Percentiles rank a stretch among this genome's conserved stretches.
Evolutionary conservation across 2,797 vertebrate genomes (phyloP).

Genomic region (Hippocampus kuda): DNA sequence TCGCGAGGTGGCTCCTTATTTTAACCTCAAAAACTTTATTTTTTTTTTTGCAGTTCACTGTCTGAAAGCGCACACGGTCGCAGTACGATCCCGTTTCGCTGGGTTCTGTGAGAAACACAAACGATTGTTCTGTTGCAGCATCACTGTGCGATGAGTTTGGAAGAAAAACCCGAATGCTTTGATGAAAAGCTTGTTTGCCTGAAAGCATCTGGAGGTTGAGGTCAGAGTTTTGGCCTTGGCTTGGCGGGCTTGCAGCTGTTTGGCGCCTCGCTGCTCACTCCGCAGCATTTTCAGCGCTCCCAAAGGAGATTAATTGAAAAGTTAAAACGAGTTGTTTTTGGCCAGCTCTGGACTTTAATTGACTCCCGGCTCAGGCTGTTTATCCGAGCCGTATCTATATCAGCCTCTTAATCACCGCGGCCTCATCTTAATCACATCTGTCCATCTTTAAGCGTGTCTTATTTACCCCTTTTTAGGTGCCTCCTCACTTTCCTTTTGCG

Average conservation of each 20-base stretch:
- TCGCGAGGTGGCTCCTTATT: no score
- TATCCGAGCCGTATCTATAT: constrained; percentile 55
- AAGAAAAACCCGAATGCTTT: constrained; percentile 31
- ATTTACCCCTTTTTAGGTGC: constrained; percentile 48
- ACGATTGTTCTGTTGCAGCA: not conserved
- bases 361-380: constrained; percentile 54
- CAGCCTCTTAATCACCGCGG: constrained; percentile 49
- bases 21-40: no score
- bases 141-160: not conserved
- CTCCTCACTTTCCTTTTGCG: constrained; percentile 32
- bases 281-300: constrained; percentile 42
- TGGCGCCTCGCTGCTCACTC: constrained; percentile 53
- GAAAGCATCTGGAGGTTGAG: constrained; percentile 42
- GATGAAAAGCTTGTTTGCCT: constrained; percentile 30
- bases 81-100: not conserved
- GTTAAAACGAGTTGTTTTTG: constrained; percentile 60
- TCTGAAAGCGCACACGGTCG: not conserved
- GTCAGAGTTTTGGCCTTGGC: constrained; percentile 27
- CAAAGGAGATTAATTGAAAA: constrained; percentile 61
- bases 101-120: no score
- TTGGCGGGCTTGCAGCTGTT: constrained; percentile 30
- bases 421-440: constrained; percentile 52
- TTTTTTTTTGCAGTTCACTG: no score
- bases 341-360: constrained; percentile 56
- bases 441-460: constrained; percentile 45